These are phyloP conservation scores for Siniperca obscura DNA, from an alignment of 2,797 vertebrate genomes.

Conservation along the genomic window DNA sequence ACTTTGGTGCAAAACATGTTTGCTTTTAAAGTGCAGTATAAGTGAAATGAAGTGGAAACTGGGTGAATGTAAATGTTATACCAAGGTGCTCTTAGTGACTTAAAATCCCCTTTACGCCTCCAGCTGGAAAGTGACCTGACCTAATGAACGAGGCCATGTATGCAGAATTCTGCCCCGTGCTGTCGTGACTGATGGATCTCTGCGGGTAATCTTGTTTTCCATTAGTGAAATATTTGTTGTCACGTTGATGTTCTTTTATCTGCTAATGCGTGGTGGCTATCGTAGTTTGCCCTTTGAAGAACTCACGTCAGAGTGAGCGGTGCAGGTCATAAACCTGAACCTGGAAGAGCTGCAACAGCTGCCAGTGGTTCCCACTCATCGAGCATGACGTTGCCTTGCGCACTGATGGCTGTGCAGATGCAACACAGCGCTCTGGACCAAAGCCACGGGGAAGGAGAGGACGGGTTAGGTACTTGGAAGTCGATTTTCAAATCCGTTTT, in stretches of 20 bases:
- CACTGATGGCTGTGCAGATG: background rate
- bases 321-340: too few relatives aligned
- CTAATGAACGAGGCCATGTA: too few relatives aligned
- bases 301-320: too few relatives aligned
- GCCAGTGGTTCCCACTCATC: too few relatives aligned
- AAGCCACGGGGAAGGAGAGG: too few relatives aligned
- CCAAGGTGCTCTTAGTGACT: background rate
- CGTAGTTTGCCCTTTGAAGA: background rate
- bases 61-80: background rate
- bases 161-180: background rate
- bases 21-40: too few relatives aligned
- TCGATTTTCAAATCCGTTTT: background rate
- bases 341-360: background rate
- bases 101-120: background rate
- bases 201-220: background rate
- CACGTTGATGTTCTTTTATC: too few relatives aligned
- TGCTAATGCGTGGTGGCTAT: background rate
- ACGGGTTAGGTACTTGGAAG: background rate
- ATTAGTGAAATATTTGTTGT: background rate
- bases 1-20: too few relatives aligned
- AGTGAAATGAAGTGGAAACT: too few relatives aligned
- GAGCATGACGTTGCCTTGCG: too few relatives aligned
- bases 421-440: background rate
- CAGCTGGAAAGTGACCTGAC: background rate
- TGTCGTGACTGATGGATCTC: background rate